Percentiles rank a stretch among this genome's conserved stretches.
Evolutionary conservation across 1,140 invertebrate species (phyloP).

Genomic region (Dinoponera quadriceps): DNA sequence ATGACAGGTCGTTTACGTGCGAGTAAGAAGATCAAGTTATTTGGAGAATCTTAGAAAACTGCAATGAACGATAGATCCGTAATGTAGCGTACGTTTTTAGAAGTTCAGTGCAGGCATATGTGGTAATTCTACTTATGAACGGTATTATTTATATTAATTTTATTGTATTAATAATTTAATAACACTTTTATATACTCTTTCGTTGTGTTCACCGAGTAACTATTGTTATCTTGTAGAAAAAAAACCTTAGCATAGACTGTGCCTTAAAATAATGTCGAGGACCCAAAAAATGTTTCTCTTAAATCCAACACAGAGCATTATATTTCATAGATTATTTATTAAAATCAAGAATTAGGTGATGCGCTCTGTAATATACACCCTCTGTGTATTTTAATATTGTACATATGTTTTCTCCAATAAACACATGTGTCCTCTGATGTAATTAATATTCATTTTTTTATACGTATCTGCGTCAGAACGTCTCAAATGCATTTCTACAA

Average conservation of each 20-base stretch:
- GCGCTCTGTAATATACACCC: constrained; percentile 60
- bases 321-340: constrained; percentile 70
- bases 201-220: constrained; percentile 77
- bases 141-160: constrained; percentile 78
- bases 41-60: constrained; percentile 37
- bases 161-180: constrained; percentile 76
- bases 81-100: constrained; percentile 22
- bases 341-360: constrained; percentile 63
- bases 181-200: constrained; percentile 76
- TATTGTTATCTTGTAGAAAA: constrained; percentile 72
- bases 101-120: constrained; percentile 48
- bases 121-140: constrained; percentile 77
- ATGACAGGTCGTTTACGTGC: constrained; percentile 4
- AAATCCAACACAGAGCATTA: constrained; percentile 46
- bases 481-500: too few relatives aligned
- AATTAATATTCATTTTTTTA: constrained; percentile 29
- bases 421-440: constrained; percentile 57
- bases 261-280: constrained; percentile 69
- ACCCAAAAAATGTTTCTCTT: constrained; percentile 56
- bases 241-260: constrained; percentile 71
- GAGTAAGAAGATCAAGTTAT: constrained; percentile 8
- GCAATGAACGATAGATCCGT: constrained; percentile 35
- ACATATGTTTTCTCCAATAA: constrained; percentile 76
- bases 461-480: constrained; percentile 9
- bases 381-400: constrained; percentile 75